phyloP scores from a whole-genome alignment of 2,797 vertebrate species.

The Mastacembelus armatus region DNA sequence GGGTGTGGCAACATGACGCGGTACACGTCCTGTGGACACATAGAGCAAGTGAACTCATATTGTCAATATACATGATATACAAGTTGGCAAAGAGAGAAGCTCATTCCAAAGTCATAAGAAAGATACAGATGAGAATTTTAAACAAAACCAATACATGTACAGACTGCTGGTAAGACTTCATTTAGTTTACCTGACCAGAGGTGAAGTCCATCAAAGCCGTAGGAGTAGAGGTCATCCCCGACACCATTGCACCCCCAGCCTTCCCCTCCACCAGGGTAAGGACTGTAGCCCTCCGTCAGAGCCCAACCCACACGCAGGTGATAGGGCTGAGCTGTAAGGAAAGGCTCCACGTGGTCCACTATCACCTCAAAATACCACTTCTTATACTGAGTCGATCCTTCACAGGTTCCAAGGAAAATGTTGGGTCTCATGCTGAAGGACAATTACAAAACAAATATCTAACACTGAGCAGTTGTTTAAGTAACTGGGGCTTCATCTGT shows the following conservation, averaged over 20 bases:
- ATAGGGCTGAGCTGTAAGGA: slow-evolving; percentile 87
- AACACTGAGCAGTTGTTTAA: not conserved
- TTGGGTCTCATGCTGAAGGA: slow-evolving; percentile 91
- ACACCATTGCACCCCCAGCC: slow-evolving; percentile 94
- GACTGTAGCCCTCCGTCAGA: slow-evolving; percentile 92
- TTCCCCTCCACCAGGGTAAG: slow-evolving; percentile 93
- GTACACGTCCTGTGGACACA: slow-evolving; percentile 86
- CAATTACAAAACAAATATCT: slow-evolving; percentile 8
- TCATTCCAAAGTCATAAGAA: not conserved
- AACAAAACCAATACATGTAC: not conserved
- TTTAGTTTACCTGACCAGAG: slow-evolving; percentile 91
- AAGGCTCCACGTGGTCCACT: slow-evolving; percentile 90
- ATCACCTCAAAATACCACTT: slow-evolving; percentile 96
- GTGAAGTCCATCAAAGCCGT: slow-evolving; percentile 91
- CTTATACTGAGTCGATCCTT: slow-evolving; percentile 92
- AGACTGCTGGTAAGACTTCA: no score
- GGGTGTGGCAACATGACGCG: slow-evolving; percentile 85
- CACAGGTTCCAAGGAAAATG: slow-evolving; percentile 92
- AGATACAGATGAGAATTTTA: not conserved
- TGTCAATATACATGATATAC: not conserved
- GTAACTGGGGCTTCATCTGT: not conserved
- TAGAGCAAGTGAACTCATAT: not conserved
- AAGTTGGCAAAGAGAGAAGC: no score
- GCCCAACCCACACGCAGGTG: slow-evolving; percentile 94
- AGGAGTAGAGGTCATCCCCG: slow-evolving; percentile 94